These are phyloP conservation scores for Volucella inflata DNA, from an alignment of 2,888 invertebrate genomes.

Conservation along the genomic window DNA sequence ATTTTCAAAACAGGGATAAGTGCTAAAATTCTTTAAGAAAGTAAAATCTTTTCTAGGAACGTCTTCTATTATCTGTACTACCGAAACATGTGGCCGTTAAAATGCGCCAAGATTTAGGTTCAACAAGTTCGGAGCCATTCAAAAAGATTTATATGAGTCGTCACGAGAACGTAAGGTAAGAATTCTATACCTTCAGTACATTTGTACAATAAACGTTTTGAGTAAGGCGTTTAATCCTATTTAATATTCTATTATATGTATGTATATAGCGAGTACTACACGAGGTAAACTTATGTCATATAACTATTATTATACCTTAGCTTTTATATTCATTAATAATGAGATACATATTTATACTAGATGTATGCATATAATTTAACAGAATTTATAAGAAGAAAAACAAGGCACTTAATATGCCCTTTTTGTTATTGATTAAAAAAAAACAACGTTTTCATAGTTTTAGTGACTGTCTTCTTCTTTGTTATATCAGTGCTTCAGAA, in stretches of 20 bases:
- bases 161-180: slow-evolving; percentile 97
- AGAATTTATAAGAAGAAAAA: too few relatives aligned
- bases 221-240: too few relatives aligned
- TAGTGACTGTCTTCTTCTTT: not conserved
- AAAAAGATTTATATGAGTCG: slow-evolving; percentile 99
- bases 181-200: slow-evolving; percentile 4
- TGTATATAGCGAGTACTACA: too few relatives aligned
- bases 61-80: slow-evolving; percentile 94
- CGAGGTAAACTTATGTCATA: too few relatives aligned
- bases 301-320: too few relatives aligned
- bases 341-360: not conserved
- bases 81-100: slow-evolving; percentile 98
- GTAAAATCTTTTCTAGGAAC: slow-evolving; percentile 88
- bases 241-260: too few relatives aligned
- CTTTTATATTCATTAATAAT: too few relatives aligned
- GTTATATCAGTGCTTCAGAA: too few relatives aligned
- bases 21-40: not conserved
- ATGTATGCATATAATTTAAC: not conserved
- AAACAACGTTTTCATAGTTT: not conserved
- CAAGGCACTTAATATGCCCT: too few relatives aligned
- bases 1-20: not conserved
- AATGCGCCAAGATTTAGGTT: slow-evolving; percentile 97
- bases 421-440: not conserved
- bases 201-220: slow-evolving; percentile 19
- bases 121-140: slow-evolving; percentile 94